A percentile compares a stretch with the other conserved stretches of the same genome.
These are phyloP conservation scores for Dascillus cervinus DNA, from an alignment of 2,888 invertebrate species.

Conservation along the genomic window DNA sequence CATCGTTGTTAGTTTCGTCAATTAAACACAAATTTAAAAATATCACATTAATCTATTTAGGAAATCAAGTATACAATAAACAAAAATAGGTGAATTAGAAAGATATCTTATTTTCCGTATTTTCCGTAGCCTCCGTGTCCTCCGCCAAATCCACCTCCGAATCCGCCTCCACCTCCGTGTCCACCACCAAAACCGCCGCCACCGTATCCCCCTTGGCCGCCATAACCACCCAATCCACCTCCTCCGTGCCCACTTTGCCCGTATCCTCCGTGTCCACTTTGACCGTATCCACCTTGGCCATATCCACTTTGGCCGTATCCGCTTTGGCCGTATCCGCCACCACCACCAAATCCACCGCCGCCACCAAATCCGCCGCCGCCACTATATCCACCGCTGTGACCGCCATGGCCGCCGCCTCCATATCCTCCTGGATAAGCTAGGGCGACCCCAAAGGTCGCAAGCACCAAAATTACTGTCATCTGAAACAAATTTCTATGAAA, in stretches of 20 bases:
- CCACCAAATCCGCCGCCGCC: not conserved
- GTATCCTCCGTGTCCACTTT: not conserved
- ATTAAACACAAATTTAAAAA: no score
- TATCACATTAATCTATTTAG: no score
- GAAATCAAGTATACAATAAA: no score
- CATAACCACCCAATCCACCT: not conserved
- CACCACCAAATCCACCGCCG: not conserved
- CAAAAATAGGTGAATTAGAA: no score
- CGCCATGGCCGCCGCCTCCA: slow-evolving; percentile 1
- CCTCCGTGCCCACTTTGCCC: not conserved
- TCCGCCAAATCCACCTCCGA: not conserved
- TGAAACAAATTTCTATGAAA: no score
- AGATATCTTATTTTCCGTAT: no score
- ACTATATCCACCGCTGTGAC: not conserved
- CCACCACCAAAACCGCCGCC: slow-evolving; percentile 4
- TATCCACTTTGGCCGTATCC: not conserved
- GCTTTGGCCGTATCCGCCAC: not conserved
- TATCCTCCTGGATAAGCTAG: slow-evolving; percentile 1
- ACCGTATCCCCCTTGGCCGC: slow-evolving; percentile 2
- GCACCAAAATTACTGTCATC: no score
- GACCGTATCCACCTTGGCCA: not conserved
- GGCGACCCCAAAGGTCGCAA: no score
- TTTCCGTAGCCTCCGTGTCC: no score
- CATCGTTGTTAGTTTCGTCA: no score
- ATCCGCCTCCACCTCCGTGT: not conserved